Base-by-base conservation (phyloP, 2,797 vertebrate genomes). In the Pitangus sulphuratus region DNA sequence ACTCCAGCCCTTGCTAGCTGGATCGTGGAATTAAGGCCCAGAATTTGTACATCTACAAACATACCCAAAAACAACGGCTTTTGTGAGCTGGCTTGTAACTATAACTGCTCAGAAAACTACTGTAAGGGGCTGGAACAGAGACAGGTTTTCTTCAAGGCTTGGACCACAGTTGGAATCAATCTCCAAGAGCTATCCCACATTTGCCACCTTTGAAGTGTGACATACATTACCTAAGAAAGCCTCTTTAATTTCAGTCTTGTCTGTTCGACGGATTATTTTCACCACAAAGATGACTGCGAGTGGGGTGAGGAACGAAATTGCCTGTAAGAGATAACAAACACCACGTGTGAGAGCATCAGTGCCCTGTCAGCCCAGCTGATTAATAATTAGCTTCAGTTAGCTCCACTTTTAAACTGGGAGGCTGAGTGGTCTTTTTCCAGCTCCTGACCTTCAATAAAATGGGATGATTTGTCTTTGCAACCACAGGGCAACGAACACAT, bases 191-290 rank as follows among this genome's bases (percentile, higher is more conserved):
- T 28, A 47, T 21, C 40, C 70, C 18, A n/a, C 31, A 24, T 37
- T 89, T 83, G 16, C 75, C 44, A 15, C 71, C 74, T 85, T 42
- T 57, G 69, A 80, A 95, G 78, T 26, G 53, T 33, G 66, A 70
- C 77, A 90, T 90, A 95, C 94, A 60, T 97, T 98, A 99, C 99
- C 99, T 98, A 99, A 98, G 98, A 99, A 99, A 74, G 99, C 99
- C 97, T 99, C 99, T 97, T 99, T 99, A 97, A 99, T 99, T 98
- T 99, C 99, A 7, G 99, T 99, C 98, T 98, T 99, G 98, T 99
- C 99, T 62, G 99, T 99, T 90, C 99, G 98, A 76, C 99, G 99
- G 97, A 99, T 99, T 93, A 99, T 99, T 99, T 99, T 99, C 98
- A 99, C 99, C 98, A 99, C 99, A 95, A 99, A 99, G 96, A 99